Base-by-base conservation (phyloP, 2,113 vertebrate species). In the Rattus rattus region DNA sequence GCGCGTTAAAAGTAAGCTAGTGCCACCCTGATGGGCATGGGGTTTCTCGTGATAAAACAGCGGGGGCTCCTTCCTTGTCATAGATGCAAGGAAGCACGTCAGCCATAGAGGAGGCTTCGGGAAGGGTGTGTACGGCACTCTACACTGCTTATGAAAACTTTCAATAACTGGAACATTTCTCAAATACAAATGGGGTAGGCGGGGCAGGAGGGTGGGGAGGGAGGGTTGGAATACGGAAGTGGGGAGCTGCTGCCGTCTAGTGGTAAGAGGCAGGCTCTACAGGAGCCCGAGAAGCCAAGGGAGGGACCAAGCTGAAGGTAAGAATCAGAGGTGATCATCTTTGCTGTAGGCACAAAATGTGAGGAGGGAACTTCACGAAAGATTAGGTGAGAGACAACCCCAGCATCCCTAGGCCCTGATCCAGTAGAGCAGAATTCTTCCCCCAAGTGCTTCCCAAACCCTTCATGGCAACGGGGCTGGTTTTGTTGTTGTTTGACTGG, bases 331-430 rank as follows among this genome's bases (percentile, higher is more conserved):
- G 61, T 8, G 67, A 52, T 2, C 0, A 7, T 65, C 52, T 30
- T 30, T 36, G 47, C n/a, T 70, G 8, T 0, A 0, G 65, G 54
- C 8, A 5, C 49, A 49, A 2, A 72, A n/a, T 52, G 22, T 2
- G 6, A 43, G 43, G 49, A 83, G 72, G 54, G 30, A 36, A 30
- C 73, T 4, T 19, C 80, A 59, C 17, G 16, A 36, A 24, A 43
- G 69, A 47, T 76, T 14, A 49, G 33, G 20, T 13, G n/a, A 65
- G 77, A 67, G 65, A 30, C 16, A 7, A 3, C 19, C 7, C 59
- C 26, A 0, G 22, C 4, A 0, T 9, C 7, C 4, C 69, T 7
- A 0, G 1, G 14, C 24, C 43, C n/a, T 33, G 5, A 11, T 67
- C 33, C 11, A 3, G 43, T 11, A 54, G 52, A 54, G 52, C 52